Percentiles rank a stretch among this genome's conserved stretches.
phyloP scores from a whole-genome alignment of 2,113 vertebrate genomes.

The Tragelaphus scriptus region DNA sequence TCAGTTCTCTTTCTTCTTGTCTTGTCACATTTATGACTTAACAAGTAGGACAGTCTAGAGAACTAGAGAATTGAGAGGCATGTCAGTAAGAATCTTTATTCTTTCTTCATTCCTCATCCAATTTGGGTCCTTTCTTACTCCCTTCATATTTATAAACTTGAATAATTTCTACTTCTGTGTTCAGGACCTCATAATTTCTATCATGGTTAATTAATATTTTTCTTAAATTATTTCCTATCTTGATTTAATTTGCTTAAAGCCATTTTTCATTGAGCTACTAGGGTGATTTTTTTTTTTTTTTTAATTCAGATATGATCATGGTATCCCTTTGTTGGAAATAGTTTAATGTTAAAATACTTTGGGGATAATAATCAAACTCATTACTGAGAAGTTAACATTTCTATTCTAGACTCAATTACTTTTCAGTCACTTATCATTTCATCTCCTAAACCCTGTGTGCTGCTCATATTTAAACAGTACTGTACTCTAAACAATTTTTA shows the following conservation, averaged over 20 bases:
- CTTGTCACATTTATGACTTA: background rate
- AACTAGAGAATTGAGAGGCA: background rate
- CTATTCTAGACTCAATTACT: background rate
- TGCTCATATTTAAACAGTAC: background rate
- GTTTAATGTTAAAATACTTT: background rate
- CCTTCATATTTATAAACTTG: background rate
- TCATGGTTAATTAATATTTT: background rate
- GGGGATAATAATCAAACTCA: background rate
- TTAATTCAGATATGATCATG: background rate
- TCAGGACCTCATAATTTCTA: background rate
- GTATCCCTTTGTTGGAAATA: background rate
- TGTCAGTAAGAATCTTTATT: background rate
- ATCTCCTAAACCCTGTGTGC: background rate
- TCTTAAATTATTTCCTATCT: background rate
- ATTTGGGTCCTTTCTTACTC: background rate
- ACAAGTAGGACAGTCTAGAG: background rate
- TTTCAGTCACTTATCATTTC: background rate
- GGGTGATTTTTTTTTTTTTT: background rate
- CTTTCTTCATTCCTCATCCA: background rate
- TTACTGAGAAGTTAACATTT: background rate
- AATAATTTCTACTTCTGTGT: background rate
- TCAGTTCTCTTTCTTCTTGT: background rate
- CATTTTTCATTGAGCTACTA: background rate
- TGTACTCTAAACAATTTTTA: background rate
- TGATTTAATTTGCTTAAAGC: background rate